Base-by-base conservation (phyloP, 1,140 invertebrate species). In the Penaeus indicus region DNA sequence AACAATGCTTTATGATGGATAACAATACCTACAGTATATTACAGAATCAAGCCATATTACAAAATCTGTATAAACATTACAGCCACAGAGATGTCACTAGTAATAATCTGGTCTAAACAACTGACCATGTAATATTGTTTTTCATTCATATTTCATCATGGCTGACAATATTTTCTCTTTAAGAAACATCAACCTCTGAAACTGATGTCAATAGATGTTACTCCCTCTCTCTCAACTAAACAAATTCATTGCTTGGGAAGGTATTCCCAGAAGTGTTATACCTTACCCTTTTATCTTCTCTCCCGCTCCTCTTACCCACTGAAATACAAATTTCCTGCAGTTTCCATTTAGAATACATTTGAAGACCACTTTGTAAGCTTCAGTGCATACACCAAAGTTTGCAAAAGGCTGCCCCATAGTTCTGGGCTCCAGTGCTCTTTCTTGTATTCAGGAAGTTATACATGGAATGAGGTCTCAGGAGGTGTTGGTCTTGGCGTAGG, bases 221-320 rank as follows among this genome's bases (percentile, higher is more conserved):
- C 61, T 69, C 81, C 60, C n/a, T 63, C 77, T 79, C 61, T 77
- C 1, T 78, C 54, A 19, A 47, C 64, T 10, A 87, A 47, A 22
- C 11, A 32, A 27, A 63, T 62, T 25, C 61, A 11, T 54, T 11
- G 11, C 54, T 54, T 16, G 54, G 54, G 75, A 64, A 85, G 27
- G 47, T 81, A n/a, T 60, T 85, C 87, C 7, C 91, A 89, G n/a
- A 91, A 90, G 13, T 89, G 90, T 61, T 90, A 91, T 19, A 90
- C 83, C 7, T 86, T 27, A 32, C 90, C 90, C 42, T 89, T 64
- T 21, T 67, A 72, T 27, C 69, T 22, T 21, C n/a, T 47, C 11
- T 89, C 89, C 69, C 22, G 25, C 1, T 90, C 32, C 47, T 84
- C 86, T 42, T 82, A 47, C 67, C 90, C 90, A 62, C 89, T 86